Base-by-base conservation (phyloP, 2,888 invertebrate species). In the Amaurobius ferox region DNA sequence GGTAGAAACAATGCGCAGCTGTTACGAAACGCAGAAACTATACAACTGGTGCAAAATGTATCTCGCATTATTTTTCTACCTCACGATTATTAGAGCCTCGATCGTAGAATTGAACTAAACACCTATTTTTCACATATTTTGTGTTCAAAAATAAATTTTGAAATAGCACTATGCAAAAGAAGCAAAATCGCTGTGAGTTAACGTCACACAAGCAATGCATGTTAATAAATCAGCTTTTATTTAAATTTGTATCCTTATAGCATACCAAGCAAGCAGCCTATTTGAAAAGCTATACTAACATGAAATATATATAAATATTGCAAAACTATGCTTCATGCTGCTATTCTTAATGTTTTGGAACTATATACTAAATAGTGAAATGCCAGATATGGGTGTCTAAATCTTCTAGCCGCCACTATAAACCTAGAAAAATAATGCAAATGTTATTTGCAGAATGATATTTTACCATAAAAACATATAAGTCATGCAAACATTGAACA, bases 381-480 rank as follows among this genome's bases (percentile, higher is more conserved):
- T 39, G 68, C 30, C 64, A 67, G 71, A 66, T 39, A 48, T 71
- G 39, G 83, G 83, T 77, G 44, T 77, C 83, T 85, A 85, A 85
- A 77, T 85, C 83, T 78, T 72, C 83, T 77, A 85, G 72, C 35
- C 77, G 77, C 55, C 83, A 85, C 66, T 72, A 85, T 85, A 71
- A 76, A 85, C 83, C 83, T 85, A 85, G 77, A 85, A 85, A 85
- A 85, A 85, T 74, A 85, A 85, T 72, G 77, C 77, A 85, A 72
- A 85, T 30, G 55, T 77, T 85, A 85, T 77, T 85, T 76, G 83
- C 71, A 70, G 35, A 67, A 76, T 68, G 74, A 66, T 80, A 80
- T 55, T 64, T 64, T 39, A 85, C 77, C 71, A 83, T 35, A 68
- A 32, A 48, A 77, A 85, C 66, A 77, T 67, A 7, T 66, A 55